phyloP scores from a whole-genome alignment of 1,140 invertebrate genomes.

The Proales similis region DNA sequence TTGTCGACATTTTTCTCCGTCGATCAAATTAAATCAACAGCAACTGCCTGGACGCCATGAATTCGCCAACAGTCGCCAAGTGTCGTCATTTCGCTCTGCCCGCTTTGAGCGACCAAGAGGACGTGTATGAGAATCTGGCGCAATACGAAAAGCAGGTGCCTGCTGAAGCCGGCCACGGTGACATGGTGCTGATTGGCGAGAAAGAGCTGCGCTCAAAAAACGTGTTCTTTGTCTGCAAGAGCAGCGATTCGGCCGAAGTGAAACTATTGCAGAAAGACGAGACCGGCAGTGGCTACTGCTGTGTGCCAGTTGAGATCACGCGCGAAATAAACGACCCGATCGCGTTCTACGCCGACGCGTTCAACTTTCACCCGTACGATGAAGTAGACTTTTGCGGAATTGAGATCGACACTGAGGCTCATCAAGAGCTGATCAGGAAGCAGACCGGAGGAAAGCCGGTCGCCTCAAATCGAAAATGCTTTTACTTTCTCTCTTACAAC shows the following conservation, averaged over 20 bases:
- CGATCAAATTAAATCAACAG: too few species aligned
- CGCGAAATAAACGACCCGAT: neutral
- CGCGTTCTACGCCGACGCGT: constrained; percentile 9
- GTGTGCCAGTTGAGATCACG: constrained; percentile 14
- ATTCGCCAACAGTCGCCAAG: too few species aligned
- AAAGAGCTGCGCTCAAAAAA: constrained; percentile 29
- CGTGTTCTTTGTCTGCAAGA: constrained; percentile 17
- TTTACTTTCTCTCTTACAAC: constrained; percentile 21
- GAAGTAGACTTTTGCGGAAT: constrained; percentile 29
- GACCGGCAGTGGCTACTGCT: constrained; percentile 8
- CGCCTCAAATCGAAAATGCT: neutral
- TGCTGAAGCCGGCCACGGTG: neutral
- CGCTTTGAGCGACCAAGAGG: too few species aligned
- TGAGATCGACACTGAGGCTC: neutral
- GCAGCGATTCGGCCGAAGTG: neutral
- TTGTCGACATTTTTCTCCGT: too few species aligned
- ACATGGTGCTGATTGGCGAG: constrained; percentile 17
- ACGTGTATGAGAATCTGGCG: too few species aligned
- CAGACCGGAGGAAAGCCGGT: constrained; percentile 1
- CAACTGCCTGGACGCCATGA: too few species aligned
- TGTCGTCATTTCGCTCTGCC: too few species aligned
- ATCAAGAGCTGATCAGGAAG: neutral
- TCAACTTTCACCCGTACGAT: neutral
- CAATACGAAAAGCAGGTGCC: too few species aligned
- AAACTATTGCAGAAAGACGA: constrained; percentile 22